These are phyloP conservation scores for Drosophila crucigera DNA, from an alignment of 2,888 invertebrate species.

Conservation along the genomic window DNA sequence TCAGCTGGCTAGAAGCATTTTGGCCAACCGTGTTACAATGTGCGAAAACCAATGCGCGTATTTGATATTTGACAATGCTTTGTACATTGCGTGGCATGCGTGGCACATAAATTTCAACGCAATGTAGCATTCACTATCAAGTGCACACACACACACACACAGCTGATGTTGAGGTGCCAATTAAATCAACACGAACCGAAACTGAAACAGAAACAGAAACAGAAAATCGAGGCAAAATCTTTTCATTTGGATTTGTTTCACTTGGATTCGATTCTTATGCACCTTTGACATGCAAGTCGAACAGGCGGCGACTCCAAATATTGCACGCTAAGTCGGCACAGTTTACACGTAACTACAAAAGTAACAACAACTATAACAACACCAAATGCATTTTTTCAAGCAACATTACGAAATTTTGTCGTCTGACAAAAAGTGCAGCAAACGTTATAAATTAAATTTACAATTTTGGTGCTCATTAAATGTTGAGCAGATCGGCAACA, in stretches of 20 bases:
- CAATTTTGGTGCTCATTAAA: constrained; percentile 69
- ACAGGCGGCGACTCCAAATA: constrained; percentile 21
- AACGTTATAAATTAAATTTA: constrained; percentile 81
- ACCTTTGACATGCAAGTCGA: constrained; percentile 74
- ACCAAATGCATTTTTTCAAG: constrained; percentile 16
- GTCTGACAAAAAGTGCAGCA: constrained; percentile 72
- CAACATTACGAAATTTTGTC: constrained; percentile 71
- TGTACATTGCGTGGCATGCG: constrained; percentile 34
- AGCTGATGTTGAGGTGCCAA: constrained; percentile 72
- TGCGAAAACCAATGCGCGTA: constrained; percentile 66
- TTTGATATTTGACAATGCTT: constrained; percentile 51
- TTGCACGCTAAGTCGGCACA: constrained; percentile 63
- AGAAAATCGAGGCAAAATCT: constrained; percentile 20
- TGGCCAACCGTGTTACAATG: constrained; percentile 54
- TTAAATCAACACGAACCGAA: constrained; percentile 60
- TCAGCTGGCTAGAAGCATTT: constrained; percentile 31
- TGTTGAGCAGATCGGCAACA: constrained; percentile 59
- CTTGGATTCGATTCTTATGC: constrained; percentile 65
- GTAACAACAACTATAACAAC: constrained; percentile 12
- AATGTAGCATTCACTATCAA: constrained; percentile 44
- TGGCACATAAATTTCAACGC: constrained; percentile 51
- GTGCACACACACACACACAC: constrained; percentile 30
- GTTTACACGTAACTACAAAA: constrained; percentile 63
- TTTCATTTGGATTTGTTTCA: constrained; percentile 22
- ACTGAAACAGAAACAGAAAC: constrained; percentile 27